phyloP scores from a whole-genome alignment of 2,888 invertebrate species.

The Sminthurides aquaticus region DNA sequence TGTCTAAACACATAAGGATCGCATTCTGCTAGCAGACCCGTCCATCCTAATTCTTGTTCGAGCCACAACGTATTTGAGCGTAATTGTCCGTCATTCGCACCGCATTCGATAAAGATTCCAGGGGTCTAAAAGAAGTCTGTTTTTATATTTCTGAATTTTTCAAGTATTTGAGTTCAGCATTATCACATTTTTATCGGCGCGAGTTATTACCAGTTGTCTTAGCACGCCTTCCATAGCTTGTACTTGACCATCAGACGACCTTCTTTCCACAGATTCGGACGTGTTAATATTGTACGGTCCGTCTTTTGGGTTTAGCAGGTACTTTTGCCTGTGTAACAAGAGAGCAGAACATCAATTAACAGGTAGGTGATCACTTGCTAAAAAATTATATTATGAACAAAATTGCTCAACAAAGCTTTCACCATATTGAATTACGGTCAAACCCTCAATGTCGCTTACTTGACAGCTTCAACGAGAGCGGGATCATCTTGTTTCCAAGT shows the following conservation, averaged over 20 bases:
- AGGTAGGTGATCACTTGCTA: no score
- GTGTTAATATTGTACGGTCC: conserved; percentile 9
- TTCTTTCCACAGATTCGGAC: conserved; percentile 10
- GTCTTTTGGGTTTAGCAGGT: conserved; percentile 5
- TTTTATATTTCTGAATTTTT: no score
- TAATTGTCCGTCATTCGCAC: conserved; percentile 23
- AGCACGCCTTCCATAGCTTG: conserved; percentile 17
- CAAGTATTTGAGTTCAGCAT: no score
- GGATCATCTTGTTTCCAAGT: conserved; percentile 18
- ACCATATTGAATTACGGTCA: no score
- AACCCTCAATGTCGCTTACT: no score
- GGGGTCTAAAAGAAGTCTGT: conserved; percentile 10
- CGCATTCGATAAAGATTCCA: conserved; percentile 26
- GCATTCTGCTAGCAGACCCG: conserved; percentile 18
- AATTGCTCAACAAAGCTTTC: no score
- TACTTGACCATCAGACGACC: conserved; percentile 17
- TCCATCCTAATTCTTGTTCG: conserved; percentile 22
- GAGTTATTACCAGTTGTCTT: not conserved
- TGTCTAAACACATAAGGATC: conserved; percentile 20
- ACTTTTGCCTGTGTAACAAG: no score
- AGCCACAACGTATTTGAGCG: conserved; percentile 20
- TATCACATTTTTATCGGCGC: not conserved
- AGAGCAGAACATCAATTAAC: no score
- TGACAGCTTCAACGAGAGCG: conserved; percentile 10
- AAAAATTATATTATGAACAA: no score